Percentiles rank a stretch among this genome's conserved stretches.
phyloP scores from a whole-genome alignment of 2,888 invertebrate genomes.

The Drosophila aldrichi region DNA sequence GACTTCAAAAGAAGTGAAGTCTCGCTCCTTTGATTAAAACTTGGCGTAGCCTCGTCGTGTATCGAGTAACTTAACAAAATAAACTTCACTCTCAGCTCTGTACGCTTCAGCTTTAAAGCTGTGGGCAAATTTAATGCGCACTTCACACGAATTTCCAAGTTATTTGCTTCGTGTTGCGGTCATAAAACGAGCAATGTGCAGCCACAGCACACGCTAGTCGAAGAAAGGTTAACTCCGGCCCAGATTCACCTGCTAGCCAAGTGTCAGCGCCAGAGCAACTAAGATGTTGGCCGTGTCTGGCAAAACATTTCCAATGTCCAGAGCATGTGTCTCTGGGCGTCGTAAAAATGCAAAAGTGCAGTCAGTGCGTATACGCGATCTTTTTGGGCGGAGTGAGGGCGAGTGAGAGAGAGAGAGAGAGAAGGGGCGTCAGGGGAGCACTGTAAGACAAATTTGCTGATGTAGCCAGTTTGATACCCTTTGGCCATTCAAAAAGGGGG shows the following conservation, averaged over 20 bases:
- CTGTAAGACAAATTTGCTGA: constrained; percentile 53
- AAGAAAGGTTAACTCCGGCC: constrained; percentile 24
- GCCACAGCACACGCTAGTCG: constrained; percentile 28
- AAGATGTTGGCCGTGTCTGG: constrained; percentile 15
- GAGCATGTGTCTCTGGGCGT: constrained; percentile 36
- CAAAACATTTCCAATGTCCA: constrained; percentile 38
- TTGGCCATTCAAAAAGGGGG: background rate
- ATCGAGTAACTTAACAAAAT: background rate
- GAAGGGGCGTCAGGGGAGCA: background rate
- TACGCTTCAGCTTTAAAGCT: constrained; percentile 1
- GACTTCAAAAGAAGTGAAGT: background rate
- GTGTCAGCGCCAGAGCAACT: background rate
- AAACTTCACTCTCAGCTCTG: background rate
- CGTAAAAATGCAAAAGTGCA: constrained; percentile 62
- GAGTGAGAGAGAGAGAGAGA: background rate
- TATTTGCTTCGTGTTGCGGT: constrained; percentile 37
- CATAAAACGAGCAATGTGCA: constrained; percentile 64
- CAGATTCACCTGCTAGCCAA: constrained; percentile 31
- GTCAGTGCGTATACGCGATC: constrained; percentile 19
- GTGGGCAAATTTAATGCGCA: constrained; percentile 50
- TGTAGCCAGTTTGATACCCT: constrained; percentile 37
- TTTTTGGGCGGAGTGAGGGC: no score
- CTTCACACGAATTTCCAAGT: constrained; percentile 19
- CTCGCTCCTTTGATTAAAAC: no score
- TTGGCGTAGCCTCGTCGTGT: background rate